Evolutionary conservation across 2,113 vertebrate genomes (phyloP).

Genomic region (Hemichromis elongatus): DNA sequence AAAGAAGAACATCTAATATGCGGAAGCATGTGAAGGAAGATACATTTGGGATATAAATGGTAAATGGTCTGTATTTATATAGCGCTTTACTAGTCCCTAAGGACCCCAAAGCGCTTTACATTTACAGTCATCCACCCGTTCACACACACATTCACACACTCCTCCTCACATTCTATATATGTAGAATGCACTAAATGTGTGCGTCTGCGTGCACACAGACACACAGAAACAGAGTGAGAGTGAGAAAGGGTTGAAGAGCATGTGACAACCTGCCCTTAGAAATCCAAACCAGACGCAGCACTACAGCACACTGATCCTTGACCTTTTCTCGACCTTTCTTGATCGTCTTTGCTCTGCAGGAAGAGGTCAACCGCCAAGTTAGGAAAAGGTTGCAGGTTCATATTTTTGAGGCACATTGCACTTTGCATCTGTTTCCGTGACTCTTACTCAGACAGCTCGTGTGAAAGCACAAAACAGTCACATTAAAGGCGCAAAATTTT

Average conservation of each 20-base stretch:
- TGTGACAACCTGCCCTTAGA: conserved; percentile 54
- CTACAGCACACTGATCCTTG: conserved; percentile 35
- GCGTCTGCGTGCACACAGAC: background rate
- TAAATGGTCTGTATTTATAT: too few relatives aligned
- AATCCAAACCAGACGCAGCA: conserved; percentile 44
- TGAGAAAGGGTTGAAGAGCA: background rate
- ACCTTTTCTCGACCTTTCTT: conserved; percentile 65
- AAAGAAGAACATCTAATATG: background rate
- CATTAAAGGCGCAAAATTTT: background rate
- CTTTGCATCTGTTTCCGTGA: background rate
- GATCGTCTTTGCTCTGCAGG: conserved; percentile 3
- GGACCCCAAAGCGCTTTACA: too few relatives aligned
- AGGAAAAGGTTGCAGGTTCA: conserved; percentile 11
- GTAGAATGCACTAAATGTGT: background rate
- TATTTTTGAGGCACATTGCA: background rate
- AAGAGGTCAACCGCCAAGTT: background rate
- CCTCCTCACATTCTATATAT: too few relatives aligned
- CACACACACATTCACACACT: too few relatives aligned
- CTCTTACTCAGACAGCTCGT: background rate
- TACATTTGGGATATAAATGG: background rate
- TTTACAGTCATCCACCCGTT: too few relatives aligned
- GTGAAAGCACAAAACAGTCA: background rate
- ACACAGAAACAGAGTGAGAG: background rate
- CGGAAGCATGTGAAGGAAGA: background rate
- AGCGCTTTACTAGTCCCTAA: too few relatives aligned